Conservation (phyloP, 2,888 invertebrate genomes). For the Sthenelais limicola region DNA sequence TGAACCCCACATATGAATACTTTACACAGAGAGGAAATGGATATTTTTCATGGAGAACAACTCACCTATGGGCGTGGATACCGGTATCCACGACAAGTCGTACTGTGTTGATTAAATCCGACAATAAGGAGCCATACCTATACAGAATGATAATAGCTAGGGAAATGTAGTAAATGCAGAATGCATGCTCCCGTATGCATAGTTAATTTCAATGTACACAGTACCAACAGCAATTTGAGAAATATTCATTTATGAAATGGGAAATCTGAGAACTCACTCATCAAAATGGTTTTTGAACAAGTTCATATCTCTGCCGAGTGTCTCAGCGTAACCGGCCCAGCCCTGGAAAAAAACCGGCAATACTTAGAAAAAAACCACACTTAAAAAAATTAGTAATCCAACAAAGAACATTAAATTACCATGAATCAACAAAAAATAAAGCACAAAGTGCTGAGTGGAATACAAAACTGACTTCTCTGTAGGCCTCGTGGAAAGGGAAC, state of each 20-base stretch:
- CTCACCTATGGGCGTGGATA: constrained; percentile 48
- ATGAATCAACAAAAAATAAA: too few species aligned
- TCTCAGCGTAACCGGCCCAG: constrained; percentile 50
- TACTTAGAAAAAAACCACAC: neutral
- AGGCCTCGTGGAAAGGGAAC: constrained; percentile 48
- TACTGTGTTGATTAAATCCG: constrained; percentile 43
- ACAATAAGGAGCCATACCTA: constrained; percentile 48
- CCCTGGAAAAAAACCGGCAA: constrained; percentile 44
- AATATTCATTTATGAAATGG: neutral
- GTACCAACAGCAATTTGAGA: neutral
- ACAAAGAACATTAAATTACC: neutral
- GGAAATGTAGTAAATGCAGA: neutral
- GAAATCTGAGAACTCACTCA: constrained; percentile 41
- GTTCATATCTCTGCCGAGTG: constrained; percentile 44
- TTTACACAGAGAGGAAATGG: too few species aligned
- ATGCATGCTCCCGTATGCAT: too few species aligned
- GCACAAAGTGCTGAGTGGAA: too few species aligned
- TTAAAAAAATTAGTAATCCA: neutral
- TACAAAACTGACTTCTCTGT: constrained; percentile 51
- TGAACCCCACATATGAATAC: too few species aligned
- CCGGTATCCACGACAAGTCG: constrained; percentile 47
- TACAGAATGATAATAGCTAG: neutral
- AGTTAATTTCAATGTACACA: neutral
- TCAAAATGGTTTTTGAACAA: constrained; percentile 42
- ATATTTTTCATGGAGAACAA: too few species aligned